phyloP scores from a whole-genome alignment of 2,797 vertebrate genomes.

The Enteromius trimaculatus region DNA sequence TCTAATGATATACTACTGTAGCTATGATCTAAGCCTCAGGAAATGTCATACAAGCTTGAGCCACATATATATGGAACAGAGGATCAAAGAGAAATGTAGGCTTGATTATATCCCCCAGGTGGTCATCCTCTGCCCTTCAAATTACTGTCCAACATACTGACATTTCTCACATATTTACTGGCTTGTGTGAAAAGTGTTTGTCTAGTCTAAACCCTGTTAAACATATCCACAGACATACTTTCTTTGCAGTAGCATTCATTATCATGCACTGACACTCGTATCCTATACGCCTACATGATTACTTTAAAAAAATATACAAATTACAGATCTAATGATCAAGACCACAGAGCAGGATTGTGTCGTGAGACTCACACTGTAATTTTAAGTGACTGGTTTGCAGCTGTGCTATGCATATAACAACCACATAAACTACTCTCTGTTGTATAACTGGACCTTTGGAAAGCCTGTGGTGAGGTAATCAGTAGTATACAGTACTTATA shows the following conservation, averaged over 20 bases:
- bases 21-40: constrained; percentile 10
- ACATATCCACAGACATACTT: not conserved
- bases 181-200: not conserved
- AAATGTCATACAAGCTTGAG: not conserved
- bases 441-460: not conserved
- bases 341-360: constrained; percentile 18
- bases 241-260: constrained; percentile 22
- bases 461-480: constrained; percentile 10
- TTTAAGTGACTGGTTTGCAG: constrained; percentile 36
- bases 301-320: not conserved
- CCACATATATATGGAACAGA: constrained; percentile 4
- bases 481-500: not conserved
- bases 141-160: constrained; percentile 18
- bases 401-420: constrained; percentile 3
- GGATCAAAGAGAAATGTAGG: constrained; percentile 3
- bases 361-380: constrained; percentile 14
- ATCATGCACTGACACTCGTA: not conserved
- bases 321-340: constrained; percentile 10
- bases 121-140: constrained; percentile 23
- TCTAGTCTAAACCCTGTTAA: constrained; percentile 1
- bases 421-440: not conserved
- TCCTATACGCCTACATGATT: constrained; percentile 24
- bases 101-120: constrained; percentile 27
- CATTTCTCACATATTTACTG: constrained; percentile 19
- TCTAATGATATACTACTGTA: constrained; percentile 18